Conservation (phyloP, 2,797 vertebrate species). For the Allobates femoralis region DNA sequence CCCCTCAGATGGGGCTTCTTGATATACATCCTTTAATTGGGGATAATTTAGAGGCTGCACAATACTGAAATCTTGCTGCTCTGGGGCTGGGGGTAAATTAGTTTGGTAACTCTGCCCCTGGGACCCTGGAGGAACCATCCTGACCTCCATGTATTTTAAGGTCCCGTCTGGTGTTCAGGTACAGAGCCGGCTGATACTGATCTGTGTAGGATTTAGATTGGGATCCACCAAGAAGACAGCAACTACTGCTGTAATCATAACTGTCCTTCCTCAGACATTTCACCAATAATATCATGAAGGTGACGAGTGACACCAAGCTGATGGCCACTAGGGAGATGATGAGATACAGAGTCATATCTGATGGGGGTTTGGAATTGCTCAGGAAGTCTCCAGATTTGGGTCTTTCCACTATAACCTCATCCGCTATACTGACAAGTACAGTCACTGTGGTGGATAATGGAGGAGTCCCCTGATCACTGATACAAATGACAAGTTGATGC, state of each 20-base stretch:
- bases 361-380: constrained; percentile 13
- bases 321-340: constrained; percentile 53
- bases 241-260: constrained; percentile 11
- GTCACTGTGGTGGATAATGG: constrained; percentile 45
- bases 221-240: constrained; percentile 27
- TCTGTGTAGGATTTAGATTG: constrained; percentile 39
- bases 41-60: not conserved
- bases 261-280: constrained; percentile 40
- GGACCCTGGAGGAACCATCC: constrained; percentile 48
- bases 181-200: constrained; percentile 50
- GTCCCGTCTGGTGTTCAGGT: constrained; percentile 52
- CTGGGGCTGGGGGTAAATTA: not conserved
- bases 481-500: constrained; percentile 45
- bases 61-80: constrained; percentile 27
- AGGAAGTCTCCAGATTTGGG: constrained; percentile 13
- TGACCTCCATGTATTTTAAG: constrained; percentile 56
- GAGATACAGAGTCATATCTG: constrained; percentile 53
- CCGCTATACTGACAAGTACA: constrained; percentile 37
- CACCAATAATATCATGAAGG: no score
- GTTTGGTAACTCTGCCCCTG: constrained; percentile 50
- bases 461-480: constrained; percentile 51
- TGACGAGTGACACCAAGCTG: constrained; percentile 47
- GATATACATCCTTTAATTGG: not conserved
- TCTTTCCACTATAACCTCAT: constrained; percentile 31
- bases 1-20: not conserved